phyloP scores from a whole-genome alignment of 2,113 vertebrate genomes.

The Cephalopterus ornatus region DNA sequence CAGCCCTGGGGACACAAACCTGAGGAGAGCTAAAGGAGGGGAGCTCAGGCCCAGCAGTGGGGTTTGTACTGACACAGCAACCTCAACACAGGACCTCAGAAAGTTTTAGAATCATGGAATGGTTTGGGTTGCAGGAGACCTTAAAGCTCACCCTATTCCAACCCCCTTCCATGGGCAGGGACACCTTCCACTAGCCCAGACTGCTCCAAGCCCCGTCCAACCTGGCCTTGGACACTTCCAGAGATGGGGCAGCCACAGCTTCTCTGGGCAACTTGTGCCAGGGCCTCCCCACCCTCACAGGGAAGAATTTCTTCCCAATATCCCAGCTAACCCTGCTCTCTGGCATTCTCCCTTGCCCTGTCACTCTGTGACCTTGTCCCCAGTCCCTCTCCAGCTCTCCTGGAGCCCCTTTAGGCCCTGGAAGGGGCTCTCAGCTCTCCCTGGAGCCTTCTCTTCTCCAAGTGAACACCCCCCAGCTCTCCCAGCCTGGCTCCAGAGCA shows the following conservation, averaged over 20 bases:
- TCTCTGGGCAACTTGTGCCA: not conserved
- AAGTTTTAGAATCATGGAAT: not conserved
- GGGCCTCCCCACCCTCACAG: not conserved
- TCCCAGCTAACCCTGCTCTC: not conserved
- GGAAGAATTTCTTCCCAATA: not conserved
- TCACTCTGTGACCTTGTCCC: not conserved
- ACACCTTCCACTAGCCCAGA: rapidly evolving
- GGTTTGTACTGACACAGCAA: not conserved
- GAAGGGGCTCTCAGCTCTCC: rapidly evolving
- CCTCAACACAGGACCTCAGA: not conserved
- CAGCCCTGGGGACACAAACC: not conserved
- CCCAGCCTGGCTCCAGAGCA: not conserved
- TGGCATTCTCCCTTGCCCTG: not conserved
- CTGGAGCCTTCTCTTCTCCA: not conserved
- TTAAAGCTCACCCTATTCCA: not conserved
- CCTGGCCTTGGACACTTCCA: not conserved
- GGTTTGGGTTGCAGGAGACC: not conserved
- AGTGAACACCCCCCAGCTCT: not conserved
- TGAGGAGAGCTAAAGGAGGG: not conserved
- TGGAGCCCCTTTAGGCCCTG: not conserved
- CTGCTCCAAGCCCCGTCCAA: rapidly evolving
- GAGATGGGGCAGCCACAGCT: not conserved
- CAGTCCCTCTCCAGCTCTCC: not conserved
- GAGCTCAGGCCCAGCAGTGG: not conserved
- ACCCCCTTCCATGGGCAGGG: not conserved